phyloP scores from a whole-genome alignment of 2,797 vertebrate genomes.

The Dryobates pubescens region DNA sequence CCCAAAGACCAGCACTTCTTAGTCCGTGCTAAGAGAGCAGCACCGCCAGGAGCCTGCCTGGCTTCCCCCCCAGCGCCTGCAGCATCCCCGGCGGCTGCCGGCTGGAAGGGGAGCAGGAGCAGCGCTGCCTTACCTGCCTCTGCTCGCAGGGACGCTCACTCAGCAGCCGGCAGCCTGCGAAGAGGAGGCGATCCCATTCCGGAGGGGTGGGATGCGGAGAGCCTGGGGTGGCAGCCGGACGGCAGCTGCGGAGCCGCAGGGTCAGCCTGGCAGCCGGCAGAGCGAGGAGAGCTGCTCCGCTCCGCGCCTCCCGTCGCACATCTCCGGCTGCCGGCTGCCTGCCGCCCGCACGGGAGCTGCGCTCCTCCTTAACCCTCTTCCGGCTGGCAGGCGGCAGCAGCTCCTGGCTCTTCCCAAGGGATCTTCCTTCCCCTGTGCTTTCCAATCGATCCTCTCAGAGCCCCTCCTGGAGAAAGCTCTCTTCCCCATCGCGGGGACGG shows the following conservation, averaged over 20 bases:
- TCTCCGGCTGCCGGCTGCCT: not conserved
- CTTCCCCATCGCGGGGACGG: not conserved
- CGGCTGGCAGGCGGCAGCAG: conserved; percentile 1
- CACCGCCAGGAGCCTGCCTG: too few species aligned
- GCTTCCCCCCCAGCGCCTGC: too few species aligned
- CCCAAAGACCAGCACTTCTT: rapidly evolving
- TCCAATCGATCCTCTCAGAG: not conserved
- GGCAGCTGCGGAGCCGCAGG: not conserved
- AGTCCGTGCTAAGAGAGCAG: not conserved
- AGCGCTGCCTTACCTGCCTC: conserved; percentile 49
- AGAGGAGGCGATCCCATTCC: not conserved
- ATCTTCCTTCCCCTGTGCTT: not conserved
- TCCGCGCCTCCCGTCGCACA: not conserved
- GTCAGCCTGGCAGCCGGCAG: not conserved
- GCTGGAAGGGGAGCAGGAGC: not conserved
- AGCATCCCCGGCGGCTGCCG: not conserved
- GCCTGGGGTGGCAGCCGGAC: not conserved
- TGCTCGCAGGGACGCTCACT: conserved; percentile 36
- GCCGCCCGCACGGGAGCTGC: not conserved
- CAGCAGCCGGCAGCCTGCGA: not conserved
- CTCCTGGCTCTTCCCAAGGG: not conserved
- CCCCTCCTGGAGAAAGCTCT: not conserved
- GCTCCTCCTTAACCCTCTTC: conserved; percentile 51
- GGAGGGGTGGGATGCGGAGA: not conserved
- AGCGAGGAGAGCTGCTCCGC: not conserved